Conservation (phyloP, 2,888 invertebrate species). For the Tenthredo distinguenda region DNA sequence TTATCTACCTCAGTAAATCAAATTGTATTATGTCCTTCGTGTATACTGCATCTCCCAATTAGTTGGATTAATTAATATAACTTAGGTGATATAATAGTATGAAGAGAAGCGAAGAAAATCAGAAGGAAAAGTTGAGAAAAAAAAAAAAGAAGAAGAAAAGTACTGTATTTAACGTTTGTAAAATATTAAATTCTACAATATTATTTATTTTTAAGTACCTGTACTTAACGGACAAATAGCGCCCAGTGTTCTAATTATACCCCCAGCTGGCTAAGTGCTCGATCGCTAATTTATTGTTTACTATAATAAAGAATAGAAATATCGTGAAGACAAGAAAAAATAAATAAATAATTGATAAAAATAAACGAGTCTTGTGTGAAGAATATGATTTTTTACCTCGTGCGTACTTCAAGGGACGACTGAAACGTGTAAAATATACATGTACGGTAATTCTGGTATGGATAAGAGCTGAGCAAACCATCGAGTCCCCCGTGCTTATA, state of each 20-base stretch:
- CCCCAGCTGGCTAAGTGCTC: slow-evolving; percentile 16
- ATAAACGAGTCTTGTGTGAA: background rate
- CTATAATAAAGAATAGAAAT: background rate
- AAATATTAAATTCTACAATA: slow-evolving; percentile 52
- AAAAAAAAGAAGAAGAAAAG: slow-evolving; percentile 49
- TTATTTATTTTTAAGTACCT: slow-evolving; percentile 69
- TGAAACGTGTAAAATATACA: background rate
- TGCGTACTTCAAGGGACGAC: background rate
- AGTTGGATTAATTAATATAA: slow-evolving; percentile 16
- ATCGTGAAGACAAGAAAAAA: slow-evolving; percentile 5
- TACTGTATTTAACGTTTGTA: slow-evolving; percentile 48
- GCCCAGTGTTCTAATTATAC: slow-evolving; percentile 16
- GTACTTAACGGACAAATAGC: slow-evolving; percentile 47
- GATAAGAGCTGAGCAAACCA: slow-evolving; percentile 15
- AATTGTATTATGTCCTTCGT: slow-evolving; percentile 72
- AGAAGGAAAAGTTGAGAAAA: slow-evolving; percentile 22
- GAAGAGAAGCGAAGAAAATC: slow-evolving; percentile 36
- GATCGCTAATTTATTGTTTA: slow-evolving; percentile 42
- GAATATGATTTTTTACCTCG: background rate
- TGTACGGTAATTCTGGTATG: background rate
- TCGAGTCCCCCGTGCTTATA: slow-evolving; percentile 2
- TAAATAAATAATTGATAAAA: slow-evolving; percentile 4
- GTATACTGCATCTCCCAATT: slow-evolving; percentile 55
- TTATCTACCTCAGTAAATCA: slow-evolving; percentile 75
- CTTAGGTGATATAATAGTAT: slow-evolving; percentile 30